Evolutionary conservation across 2,888 invertebrate genomes (phyloP).

Genomic region (Pheosia tremula): DNA sequence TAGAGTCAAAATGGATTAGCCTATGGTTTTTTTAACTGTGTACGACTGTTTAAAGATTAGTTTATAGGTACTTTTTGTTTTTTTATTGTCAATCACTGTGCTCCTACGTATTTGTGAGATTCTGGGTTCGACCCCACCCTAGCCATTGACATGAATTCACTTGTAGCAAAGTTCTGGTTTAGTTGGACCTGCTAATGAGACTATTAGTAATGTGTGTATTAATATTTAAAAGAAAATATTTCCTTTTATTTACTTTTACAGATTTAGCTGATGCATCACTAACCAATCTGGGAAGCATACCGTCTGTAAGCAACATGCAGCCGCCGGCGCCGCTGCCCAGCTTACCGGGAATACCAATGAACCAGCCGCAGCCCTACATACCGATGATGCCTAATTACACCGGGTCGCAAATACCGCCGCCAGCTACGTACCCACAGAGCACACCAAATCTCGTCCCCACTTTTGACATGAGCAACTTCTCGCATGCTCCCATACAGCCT

Average conservation of each 20-base stretch:
- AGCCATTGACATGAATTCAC: too few species aligned
- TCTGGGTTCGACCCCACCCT: too few species aligned
- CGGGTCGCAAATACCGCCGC: conserved; percentile 52
- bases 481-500: conserved; percentile 62
- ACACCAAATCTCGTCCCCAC: conserved; percentile 68
- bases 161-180: too few species aligned
- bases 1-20: too few species aligned
- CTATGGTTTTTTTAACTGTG: too few species aligned
- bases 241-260: conserved; percentile 43
- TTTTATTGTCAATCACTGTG: too few species aligned
- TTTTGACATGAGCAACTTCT: conserved; percentile 74
- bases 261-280: conserved; percentile 78
- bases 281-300: conserved; percentile 79
- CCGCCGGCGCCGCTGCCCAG: conserved; percentile 81
- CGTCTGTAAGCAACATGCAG: conserved; percentile 77
- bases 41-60: too few species aligned
- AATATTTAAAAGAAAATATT: too few species aligned
- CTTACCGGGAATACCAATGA: conserved; percentile 81
- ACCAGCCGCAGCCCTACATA: conserved; percentile 81
- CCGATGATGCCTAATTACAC: conserved; percentile 79
- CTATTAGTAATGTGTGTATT: too few species aligned
- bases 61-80: too few species aligned
- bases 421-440: conserved; percentile 43
- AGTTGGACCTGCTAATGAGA: too few species aligned
- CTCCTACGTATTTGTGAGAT: too few species aligned